These are phyloP conservation scores for Notolabrus celidotus DNA, from an alignment of 2,797 vertebrate species.

Conservation along the genomic window DNA sequence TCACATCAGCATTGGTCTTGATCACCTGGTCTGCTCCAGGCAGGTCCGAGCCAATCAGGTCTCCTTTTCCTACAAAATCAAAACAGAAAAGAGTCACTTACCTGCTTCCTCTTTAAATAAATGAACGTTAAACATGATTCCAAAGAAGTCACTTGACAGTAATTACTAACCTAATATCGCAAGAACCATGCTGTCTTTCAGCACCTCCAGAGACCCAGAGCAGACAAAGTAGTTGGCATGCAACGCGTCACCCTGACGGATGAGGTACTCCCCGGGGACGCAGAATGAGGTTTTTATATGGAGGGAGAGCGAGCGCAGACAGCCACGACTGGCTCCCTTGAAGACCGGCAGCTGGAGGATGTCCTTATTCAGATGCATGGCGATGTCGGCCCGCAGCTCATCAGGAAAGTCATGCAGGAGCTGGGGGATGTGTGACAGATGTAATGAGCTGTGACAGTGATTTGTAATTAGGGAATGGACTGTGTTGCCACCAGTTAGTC, in stretches of 20 bases:
- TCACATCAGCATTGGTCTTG: constrained; percentile 96
- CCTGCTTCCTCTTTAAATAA: background rate
- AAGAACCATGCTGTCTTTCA: constrained; percentile 93
- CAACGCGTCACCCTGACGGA: constrained; percentile 93
- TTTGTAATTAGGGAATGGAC: constrained; percentile 57
- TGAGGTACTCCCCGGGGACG: constrained; percentile 94
- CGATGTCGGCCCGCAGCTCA: constrained; percentile 95
- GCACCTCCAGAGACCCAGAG: constrained; percentile 95
- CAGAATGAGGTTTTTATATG: constrained; percentile 98
- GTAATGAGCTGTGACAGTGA: constrained; percentile 65
- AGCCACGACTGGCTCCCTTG: constrained; percentile 93
- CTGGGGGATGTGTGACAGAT: constrained; percentile 77
- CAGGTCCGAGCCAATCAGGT: constrained; percentile 95
- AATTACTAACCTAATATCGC: constrained; percentile 93
- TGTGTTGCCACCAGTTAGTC: constrained; percentile 36
- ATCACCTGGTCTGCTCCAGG: constrained; percentile 90
- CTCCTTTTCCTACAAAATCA: constrained; percentile 92
- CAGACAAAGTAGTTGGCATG: constrained; percentile 97
- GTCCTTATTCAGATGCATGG: constrained; percentile 98
- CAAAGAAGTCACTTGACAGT: background rate
- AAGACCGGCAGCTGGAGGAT: constrained; percentile 97
- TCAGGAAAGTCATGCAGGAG: constrained; percentile 97
- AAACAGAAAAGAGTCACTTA: background rate
- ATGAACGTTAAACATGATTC: background rate
- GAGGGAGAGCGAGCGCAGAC: constrained; percentile 94